A percentile compares a stretch with the other conserved stretches of the same genome.
Evolutionary conservation across 1,140 invertebrate species (phyloP).

Genomic region (Oedothorax gibbosus): DNA sequence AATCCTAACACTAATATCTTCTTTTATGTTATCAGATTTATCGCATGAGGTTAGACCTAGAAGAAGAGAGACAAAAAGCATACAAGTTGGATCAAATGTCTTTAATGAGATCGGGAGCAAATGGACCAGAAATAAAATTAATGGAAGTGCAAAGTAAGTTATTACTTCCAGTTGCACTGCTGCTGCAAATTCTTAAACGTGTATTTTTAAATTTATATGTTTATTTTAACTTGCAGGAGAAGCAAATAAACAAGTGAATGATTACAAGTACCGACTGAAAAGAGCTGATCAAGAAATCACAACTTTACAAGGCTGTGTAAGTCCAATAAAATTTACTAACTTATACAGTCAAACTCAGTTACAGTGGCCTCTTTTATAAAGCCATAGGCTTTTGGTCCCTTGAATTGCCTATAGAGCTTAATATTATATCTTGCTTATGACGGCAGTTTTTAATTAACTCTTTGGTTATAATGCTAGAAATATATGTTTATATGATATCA

Average conservation of each 20-base stretch:
- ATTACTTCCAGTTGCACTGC: not conserved
- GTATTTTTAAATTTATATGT: not conserved
- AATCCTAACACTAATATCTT: too few species aligned
- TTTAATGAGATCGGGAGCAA: constrained; percentile 33
- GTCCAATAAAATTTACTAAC: constrained; percentile 4
- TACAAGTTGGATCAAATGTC: constrained; percentile 57
- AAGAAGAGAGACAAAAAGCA: constrained; percentile 63
- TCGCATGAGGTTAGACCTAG: constrained; percentile 60
- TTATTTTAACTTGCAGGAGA: constrained; percentile 73
- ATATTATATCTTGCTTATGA: not conserved
- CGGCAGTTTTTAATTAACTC: too few species aligned
- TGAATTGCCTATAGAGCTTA: not conserved
- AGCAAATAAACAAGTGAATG: constrained; percentile 82
- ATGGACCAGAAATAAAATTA: constrained; percentile 61
- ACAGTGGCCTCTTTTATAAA: not conserved
- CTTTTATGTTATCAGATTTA: constrained; percentile 40
- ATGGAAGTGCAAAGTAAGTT: constrained; percentile 61
- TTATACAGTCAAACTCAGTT: not conserved
- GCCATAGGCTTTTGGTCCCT: not conserved
- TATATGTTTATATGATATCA: too few species aligned
- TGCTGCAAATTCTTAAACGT: not conserved
- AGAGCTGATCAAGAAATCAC: constrained; percentile 97
- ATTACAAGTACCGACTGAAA: constrained; percentile 93
- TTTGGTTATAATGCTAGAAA: too few species aligned
- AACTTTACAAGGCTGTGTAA: constrained; percentile 75